These are phyloP conservation scores for Blastomussa wellsi DNA, from an alignment of 92 coral and sea anemone species.

Conservation along the genomic window DNA sequence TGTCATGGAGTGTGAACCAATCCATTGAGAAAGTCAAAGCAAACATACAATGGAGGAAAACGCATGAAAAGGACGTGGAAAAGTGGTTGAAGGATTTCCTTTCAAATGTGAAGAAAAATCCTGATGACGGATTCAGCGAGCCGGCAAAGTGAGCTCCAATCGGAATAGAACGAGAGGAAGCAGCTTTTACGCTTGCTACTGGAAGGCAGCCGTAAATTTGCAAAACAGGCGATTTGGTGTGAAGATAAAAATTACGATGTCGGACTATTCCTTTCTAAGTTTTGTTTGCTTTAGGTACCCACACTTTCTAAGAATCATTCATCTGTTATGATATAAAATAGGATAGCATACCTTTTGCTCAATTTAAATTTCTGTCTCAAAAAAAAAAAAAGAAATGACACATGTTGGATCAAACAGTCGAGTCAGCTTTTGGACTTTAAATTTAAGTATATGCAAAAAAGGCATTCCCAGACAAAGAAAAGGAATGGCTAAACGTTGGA, in stretches of 20 bases:
- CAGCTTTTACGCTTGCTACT: not conserved
- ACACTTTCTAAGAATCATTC: not conserved
- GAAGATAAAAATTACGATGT: not conserved
- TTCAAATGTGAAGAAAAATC: not conserved
- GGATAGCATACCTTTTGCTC: too few relatives aligned
- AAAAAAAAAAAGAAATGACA: too few relatives aligned
- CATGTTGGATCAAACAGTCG: too few relatives aligned
- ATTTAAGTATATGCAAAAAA: too few relatives aligned
- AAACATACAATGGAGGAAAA: constrained; percentile 60
- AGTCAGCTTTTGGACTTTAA: too few relatives aligned
- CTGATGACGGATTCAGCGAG: constrained; percentile 6
- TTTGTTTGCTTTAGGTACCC: not conserved
- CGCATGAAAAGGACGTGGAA: constrained; percentile 40
- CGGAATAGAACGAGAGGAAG: not conserved
- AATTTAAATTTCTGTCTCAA: too few relatives aligned
- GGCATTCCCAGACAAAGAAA: too few relatives aligned
- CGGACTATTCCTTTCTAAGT: not conserved
- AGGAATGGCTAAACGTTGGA: too few relatives aligned
- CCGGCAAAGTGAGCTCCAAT: constrained; percentile 3
- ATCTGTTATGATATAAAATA: too few relatives aligned
- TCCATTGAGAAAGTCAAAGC: constrained; percentile 50
- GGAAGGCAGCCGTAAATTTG: not conserved
- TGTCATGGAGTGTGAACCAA: constrained; percentile 27
- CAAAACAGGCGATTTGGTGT: not conserved
- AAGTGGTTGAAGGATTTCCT: constrained; percentile 32